Conservation (phyloP, 35 echinoderm and acorn worm genomes). For the Heliocidaris erythrogramma region DNA sequence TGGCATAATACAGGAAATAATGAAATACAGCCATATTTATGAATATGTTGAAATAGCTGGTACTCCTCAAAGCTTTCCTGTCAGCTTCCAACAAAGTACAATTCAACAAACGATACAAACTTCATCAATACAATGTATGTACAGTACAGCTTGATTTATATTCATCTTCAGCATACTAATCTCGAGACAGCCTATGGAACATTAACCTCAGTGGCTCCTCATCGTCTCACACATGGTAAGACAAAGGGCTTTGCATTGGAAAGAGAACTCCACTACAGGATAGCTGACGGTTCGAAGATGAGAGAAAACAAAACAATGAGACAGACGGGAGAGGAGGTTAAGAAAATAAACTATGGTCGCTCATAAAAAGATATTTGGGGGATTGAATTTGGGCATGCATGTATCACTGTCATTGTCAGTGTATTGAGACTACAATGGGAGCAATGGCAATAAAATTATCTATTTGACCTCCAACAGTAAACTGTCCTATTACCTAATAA, state of each 20-base stretch:
- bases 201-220: not conserved
- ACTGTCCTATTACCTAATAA: no score
- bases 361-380: not conserved
- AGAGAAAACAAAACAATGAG: slow-evolving; percentile 10
- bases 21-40: no score
- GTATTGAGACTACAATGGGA: no score
- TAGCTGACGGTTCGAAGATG: not conserved
- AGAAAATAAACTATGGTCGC: slow-evolving; percentile 15
- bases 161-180: not conserved
- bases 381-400: not conserved
- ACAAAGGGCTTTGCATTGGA: not conserved
- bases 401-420: not conserved
- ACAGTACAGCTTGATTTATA: not conserved
- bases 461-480: no score
- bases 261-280: not conserved
- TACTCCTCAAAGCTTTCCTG: no score
- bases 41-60: no score
- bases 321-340: slow-evolving; percentile 6
- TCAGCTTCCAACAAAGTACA: no score
- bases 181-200: not conserved
- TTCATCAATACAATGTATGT: not conserved
- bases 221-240: not conserved
- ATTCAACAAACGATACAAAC: not conserved
- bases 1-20: no score
- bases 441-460: no score